Conservation (phyloP, 2,113 vertebrate genomes). For the Ochotona curzoniae region DNA sequence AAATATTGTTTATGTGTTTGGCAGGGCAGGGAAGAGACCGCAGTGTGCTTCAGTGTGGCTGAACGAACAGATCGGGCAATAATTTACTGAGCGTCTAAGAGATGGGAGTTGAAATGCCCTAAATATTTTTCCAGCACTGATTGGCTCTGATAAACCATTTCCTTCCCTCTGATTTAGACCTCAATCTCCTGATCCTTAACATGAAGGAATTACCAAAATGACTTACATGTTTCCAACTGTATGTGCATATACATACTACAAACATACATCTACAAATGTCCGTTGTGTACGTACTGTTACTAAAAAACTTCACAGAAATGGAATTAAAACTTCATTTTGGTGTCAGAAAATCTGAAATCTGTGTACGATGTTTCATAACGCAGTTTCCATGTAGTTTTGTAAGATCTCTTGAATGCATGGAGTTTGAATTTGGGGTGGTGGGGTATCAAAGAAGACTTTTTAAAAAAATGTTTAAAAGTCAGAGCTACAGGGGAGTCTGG, state of each 20-base stretch:
- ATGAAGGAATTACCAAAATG: slow-evolving; percentile 7
- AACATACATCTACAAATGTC: background rate
- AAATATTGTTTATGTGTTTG: background rate
- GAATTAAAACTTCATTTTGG: too few relatives aligned
- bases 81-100: background rate
- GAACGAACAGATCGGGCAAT: background rate
- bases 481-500: too few relatives aligned
- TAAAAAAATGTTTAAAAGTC: too few relatives aligned
- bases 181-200: background rate
- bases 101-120: background rate
- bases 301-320: too few relatives aligned
- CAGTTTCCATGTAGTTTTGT: too few relatives aligned
- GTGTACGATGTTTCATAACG: too few relatives aligned
- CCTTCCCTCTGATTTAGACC: background rate
- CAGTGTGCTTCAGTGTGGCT: background rate
- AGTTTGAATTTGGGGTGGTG: too few relatives aligned
- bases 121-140: slow-evolving; percentile 1
- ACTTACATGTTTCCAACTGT: background rate
- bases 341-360: too few relatives aligned
- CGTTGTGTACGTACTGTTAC: too few relatives aligned
- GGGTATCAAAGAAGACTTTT: too few relatives aligned
- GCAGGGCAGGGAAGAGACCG: background rate
- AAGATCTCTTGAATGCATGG: background rate
- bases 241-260: background rate
- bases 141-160: background rate